Conservation (phyloP, 2,113 vertebrate species). For the Zingel zingel region DNA sequence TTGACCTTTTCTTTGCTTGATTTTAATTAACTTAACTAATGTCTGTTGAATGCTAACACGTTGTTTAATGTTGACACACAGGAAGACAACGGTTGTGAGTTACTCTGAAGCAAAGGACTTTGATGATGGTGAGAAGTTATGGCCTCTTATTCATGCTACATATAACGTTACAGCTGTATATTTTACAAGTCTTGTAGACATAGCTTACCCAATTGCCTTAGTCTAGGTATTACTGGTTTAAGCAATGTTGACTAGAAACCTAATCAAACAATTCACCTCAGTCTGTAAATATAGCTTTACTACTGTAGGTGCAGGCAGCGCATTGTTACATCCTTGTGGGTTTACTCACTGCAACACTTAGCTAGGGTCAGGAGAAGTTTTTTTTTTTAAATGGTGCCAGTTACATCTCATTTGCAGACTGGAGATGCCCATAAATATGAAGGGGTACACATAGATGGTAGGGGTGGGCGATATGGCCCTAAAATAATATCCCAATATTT, state of each 20-base stretch:
- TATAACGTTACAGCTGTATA: background rate
- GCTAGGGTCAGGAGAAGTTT: background rate
- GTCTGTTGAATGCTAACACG: background rate
- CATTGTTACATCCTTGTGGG: background rate
- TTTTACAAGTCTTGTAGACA: background rate
- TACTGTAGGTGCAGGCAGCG: background rate
- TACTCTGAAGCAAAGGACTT: constrained; percentile 75
- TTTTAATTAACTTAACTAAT: background rate
- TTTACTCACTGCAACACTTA: background rate
- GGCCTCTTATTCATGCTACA: background rate
- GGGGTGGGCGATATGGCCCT: too few species aligned
- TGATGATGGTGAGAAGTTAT: constrained; percentile 72
- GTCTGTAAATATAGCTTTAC: background rate
- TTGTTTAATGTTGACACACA: constrained; percentile 50
- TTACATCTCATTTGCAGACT: background rate
- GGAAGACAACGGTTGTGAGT: constrained; percentile 79
- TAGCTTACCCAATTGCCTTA: background rate
- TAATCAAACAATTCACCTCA: background rate
- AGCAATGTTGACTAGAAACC: background rate
- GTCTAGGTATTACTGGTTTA: background rate
- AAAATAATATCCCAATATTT: too few species aligned
- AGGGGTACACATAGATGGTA: background rate
- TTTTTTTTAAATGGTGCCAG: background rate
- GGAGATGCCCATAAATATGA: background rate
- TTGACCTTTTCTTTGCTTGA: rapidly evolving